phyloP scores from a whole-genome alignment of 2,888 invertebrate genomes.

The Pseudanteris insignis region DNA sequence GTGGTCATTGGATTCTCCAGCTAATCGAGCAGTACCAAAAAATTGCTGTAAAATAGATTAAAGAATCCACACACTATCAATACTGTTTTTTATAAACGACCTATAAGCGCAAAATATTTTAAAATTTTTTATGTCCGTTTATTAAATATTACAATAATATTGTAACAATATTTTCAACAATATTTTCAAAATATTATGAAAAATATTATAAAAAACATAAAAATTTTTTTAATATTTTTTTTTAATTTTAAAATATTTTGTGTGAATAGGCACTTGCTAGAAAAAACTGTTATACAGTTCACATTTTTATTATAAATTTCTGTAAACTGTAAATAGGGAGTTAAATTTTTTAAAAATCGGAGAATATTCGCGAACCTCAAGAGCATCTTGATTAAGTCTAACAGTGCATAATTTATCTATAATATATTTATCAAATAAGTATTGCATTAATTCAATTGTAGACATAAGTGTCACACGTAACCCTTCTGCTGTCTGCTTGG shows the following conservation, averaged over 20 bases:
- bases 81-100: too few species aligned
- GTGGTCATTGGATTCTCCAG: slow-evolving; percentile 11
- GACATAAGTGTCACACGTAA: background rate
- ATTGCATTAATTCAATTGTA: background rate
- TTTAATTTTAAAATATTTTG: too few species aligned
- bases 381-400: slow-evolving; percentile 1
- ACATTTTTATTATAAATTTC: too few species aligned
- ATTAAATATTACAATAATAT: slow-evolving; percentile 3
- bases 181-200: too few species aligned
- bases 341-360: too few species aligned
- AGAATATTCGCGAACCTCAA: background rate
- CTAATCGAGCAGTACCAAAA: slow-evolving; percentile 10
- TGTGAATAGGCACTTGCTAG: too few species aligned
- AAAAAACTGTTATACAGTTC: slow-evolving; percentile 1
- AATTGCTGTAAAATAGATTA: slow-evolving; percentile 11
- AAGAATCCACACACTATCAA: too few species aligned
- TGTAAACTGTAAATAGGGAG: background rate
- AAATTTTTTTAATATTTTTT: too few species aligned
- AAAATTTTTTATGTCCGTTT: too few species aligned
- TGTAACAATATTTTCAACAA: too few species aligned
- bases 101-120: too few species aligned
- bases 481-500: slow-evolving; percentile 2
- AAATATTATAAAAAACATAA: too few species aligned
- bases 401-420: background rate
- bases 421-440: background rate